Evolutionary conservation across 2,888 invertebrate species (phyloP), one percentile per base, ranked within the genome.

Genomic region (Ophioninae sp.): DNA sequence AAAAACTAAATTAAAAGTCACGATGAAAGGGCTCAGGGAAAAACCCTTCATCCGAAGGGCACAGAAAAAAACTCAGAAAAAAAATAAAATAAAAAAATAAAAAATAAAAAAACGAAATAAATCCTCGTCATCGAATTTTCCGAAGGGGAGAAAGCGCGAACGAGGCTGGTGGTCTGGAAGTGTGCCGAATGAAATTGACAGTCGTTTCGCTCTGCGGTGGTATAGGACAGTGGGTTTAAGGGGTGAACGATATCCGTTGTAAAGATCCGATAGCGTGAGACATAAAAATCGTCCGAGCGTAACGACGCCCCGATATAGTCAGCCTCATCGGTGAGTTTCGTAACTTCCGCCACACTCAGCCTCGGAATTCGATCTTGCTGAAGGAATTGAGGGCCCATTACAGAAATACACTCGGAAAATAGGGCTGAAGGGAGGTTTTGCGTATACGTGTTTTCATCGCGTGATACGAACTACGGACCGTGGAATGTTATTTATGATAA

Each of bases 321-420:
- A 41, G 23, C 22, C 23, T 23, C 30, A 7, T 44, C 23, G 41
- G 41, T 68, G 17, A 23, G 22, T 68, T 68, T 17, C 51, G 41
- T 17, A 22, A 51, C 17, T 17, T 23, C 68, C 68, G 44, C n/a
- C 6, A 7, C 22, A 23, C n/a, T 30, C 30, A 9, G 30, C 3
- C 30, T 59, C 59, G 59, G 59, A 69, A 71, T 71, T 71, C 59
- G 59, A 71, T 71, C 59, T 56, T 22, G 20, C 59, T n/a, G 9
- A n/a, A n/a, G n/a, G 59, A 59, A n/a, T 71, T 59, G 39, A 39
- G 58, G 59, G 71, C n/a, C 59, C 59, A 71, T 59, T 71, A 39
- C n/a, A 20, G 39, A 58, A 58, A 71, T 39, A 39, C 44, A 39
- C 39, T 59, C 20, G 20, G 58, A 39, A 23, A 71, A 71, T 22